Conservation (phyloP, 2,888 invertebrate genomes). For the Nemapogon koenigi region DNA sequence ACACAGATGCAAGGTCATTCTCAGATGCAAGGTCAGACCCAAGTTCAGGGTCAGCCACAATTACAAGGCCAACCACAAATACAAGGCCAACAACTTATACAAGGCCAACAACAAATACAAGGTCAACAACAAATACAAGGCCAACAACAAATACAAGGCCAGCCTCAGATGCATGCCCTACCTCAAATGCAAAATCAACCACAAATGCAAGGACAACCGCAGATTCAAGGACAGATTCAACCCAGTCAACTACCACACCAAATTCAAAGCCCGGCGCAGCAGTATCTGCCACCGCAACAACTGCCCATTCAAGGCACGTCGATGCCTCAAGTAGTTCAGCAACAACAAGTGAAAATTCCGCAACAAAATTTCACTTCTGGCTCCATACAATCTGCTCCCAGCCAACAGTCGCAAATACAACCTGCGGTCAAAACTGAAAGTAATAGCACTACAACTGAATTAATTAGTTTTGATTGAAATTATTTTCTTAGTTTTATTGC, state of each 20-base stretch:
- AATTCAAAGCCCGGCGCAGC: constrained; percentile 19
- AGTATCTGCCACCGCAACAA: constrained; percentile 1
- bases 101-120: constrained; percentile 3
- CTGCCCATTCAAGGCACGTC: not conserved
- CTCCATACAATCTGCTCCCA: too few relatives aligned
- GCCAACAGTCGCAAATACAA: constrained; percentile 26
- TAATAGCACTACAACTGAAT: constrained; percentile 72
- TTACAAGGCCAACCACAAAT: not conserved
- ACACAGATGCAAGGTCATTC: not conserved
- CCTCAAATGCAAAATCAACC: constrained; percentile 13
- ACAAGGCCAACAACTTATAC: not conserved
- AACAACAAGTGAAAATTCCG: constrained; percentile 5
- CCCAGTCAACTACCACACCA: constrained; percentile 13
- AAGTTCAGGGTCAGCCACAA: not conserved
- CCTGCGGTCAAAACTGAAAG: constrained; percentile 43
- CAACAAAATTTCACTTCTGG: constrained; percentile 11
- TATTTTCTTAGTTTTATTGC: not conserved
- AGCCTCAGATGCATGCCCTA: constrained; percentile 10
- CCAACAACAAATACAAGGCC: constrained; percentile 19
- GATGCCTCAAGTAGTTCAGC: constrained; percentile 10
- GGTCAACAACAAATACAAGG: constrained; percentile 10
- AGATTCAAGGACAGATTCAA: constrained; percentile 13
- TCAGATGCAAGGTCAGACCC: not conserved
- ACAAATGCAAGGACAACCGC: constrained; percentile 16
- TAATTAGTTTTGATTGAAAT: constrained; percentile 81